Conservation (phyloP, 2,888 invertebrate genomes). For the Drosophila borealis region DNA sequence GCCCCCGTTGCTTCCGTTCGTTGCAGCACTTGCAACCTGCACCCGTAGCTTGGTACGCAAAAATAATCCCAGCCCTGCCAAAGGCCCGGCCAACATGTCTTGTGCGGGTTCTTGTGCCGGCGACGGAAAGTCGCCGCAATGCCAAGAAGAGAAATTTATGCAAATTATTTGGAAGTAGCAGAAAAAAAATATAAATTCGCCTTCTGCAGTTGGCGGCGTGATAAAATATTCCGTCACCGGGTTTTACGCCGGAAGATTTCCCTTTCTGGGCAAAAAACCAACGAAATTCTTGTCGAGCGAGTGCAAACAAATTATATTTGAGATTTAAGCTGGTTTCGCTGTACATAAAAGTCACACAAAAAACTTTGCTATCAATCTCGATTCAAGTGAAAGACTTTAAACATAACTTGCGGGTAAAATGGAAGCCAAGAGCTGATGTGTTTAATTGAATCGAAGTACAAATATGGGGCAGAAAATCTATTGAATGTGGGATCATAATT, state of each 20-base stretch:
- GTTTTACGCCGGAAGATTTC: constrained; percentile 37
- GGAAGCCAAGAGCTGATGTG: neutral
- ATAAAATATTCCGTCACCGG: constrained; percentile 63
- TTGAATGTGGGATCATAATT: no score
- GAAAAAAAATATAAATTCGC: constrained; percentile 25
- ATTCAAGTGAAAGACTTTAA: constrained; percentile 1
- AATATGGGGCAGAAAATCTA: no score
- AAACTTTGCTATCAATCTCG: constrained; percentile 7
- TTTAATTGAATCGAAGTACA: neutral
- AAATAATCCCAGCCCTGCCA: constrained; percentile 25
- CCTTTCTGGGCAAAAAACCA: constrained; percentile 9
- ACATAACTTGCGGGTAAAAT: constrained; percentile 1
- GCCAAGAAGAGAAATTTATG: constrained; percentile 61
- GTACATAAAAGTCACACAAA: neutral
- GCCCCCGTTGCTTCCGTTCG: constrained; percentile 19
- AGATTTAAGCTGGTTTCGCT: constrained; percentile 24
- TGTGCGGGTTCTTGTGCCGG: constrained; percentile 12
- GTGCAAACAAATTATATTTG: constrained; percentile 44
- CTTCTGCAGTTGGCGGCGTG: constrained; percentile 54
- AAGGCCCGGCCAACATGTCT: neutral
- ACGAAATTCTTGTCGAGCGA: constrained; percentile 3
- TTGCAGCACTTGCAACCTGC: constrained; percentile 33
- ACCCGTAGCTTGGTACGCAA: constrained; percentile 7
- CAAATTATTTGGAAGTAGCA: constrained; percentile 57
- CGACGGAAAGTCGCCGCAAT: constrained; percentile 54